Base-by-base conservation (phyloP, 1,140 invertebrate species). In the Neodiprion pinetum region DNA sequence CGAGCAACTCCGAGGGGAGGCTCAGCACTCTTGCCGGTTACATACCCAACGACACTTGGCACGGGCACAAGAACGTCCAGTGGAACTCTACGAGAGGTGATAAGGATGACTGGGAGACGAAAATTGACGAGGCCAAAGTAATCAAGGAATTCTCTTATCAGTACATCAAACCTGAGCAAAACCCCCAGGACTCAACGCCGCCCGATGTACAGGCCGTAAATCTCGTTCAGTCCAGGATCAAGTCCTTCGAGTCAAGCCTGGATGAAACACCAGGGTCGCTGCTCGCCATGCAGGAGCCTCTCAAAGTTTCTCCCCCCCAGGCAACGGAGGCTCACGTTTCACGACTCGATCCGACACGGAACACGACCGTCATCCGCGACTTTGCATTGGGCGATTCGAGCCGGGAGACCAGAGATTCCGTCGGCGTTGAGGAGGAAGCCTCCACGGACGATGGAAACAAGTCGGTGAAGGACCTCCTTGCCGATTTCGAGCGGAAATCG, bases 401-500 rank as follows among this genome's bases (percentile, higher is more conserved):
- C 0, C 50, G 17, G 9, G 21, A 75, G 50, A 28, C n/a, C 8
- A 77, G 74, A 50, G 76, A 76, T 5, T 47, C 28, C 3, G 72
- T 80, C 21, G 68, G 77, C 9, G 74, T 73, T 0, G 75, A 40
- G 66, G 53, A 23, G 1, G 61, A 71, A 3, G 75, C 73, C 0
- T 21, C 71, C 1, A 70, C 75, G 10, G 50, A 77, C 8, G 70
- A 66, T 0, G 79, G 83, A 49, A 85, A 86, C 71, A 90, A 89
- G 73, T 90, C 90, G 1, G 90, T 91, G 0, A 90, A 88, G 75
- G 90, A 90, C 76, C 77, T 91, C 1, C 70, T 91, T 11, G 89
- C 90, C 1, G 89, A 91, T 75, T 91, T 91, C 76, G 90, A 91
- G 72, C 84, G 83, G 11, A 90, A 90, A 72, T 89, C 88, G 0